These are phyloP conservation scores for Bhutanitis thaidina DNA, from an alignment of 2,888 invertebrate genomes.

Conservation along the genomic window DNA sequence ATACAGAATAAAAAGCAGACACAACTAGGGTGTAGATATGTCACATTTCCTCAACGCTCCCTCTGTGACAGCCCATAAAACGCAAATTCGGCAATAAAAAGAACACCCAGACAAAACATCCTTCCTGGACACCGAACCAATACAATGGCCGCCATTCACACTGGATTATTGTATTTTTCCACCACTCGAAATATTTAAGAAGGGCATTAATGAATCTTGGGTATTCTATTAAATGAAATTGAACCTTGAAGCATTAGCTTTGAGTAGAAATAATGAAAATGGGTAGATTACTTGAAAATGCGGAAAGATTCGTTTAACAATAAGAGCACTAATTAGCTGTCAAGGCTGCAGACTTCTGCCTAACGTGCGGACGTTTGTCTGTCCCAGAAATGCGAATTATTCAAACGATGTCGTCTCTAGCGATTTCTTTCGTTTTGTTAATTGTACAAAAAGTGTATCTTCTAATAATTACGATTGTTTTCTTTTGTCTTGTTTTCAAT, in stretches of 20 bases:
- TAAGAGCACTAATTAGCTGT: constrained; percentile 77
- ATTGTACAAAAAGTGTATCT: constrained; percentile 39
- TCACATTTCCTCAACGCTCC: constrained; percentile 63
- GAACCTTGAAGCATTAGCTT: constrained; percentile 36
- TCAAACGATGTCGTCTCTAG: constrained; percentile 73
- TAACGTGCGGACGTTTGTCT: constrained; percentile 51
- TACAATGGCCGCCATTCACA: constrained; percentile 72
- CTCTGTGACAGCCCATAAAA: constrained; percentile 72
- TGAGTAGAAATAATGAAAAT: constrained; percentile 34
- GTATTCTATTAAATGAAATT: constrained; percentile 33
- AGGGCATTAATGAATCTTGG: constrained; percentile 67
- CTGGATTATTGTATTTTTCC: constrained; percentile 78
- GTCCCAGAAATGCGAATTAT: constrained; percentile 73
- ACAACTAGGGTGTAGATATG: constrained; percentile 55
- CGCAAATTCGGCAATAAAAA: constrained; percentile 79
- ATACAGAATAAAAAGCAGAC: constrained; percentile 42
- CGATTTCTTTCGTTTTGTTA: constrained; percentile 71
- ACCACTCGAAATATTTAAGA: constrained; percentile 73
- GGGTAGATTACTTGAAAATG: constrained; percentile 31
- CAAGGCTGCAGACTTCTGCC: constrained; percentile 63
- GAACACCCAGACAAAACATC: constrained; percentile 71
- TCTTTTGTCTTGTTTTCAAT: constrained; percentile 29
- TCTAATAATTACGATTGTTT: constrained; percentile 36
- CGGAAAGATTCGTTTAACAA: constrained; percentile 73
- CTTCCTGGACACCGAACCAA: constrained; percentile 78